Evolutionary conservation across 2,888 invertebrate species (phyloP).

Genomic region (Andrena bucephala): DNA sequence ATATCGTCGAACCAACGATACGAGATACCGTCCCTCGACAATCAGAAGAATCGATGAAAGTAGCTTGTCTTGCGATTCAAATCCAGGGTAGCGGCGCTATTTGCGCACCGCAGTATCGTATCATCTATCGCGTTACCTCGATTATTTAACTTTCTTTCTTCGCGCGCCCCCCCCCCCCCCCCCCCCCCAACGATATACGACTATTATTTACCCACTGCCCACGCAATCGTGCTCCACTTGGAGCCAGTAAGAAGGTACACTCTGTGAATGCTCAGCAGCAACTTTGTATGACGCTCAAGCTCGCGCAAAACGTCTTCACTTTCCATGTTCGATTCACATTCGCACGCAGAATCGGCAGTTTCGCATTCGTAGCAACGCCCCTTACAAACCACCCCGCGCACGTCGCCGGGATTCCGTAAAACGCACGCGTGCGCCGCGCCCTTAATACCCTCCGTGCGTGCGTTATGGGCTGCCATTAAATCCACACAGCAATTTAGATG

Average conservation of each 20-base stretch:
- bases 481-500: slow-evolving; percentile 39
- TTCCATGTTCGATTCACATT: too few species aligned
- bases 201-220: too few species aligned
- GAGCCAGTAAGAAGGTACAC: too few species aligned
- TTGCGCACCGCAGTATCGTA: slow-evolving; percentile 7
- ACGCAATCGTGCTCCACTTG: too few species aligned
- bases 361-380: background rate
- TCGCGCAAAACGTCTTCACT: too few species aligned
- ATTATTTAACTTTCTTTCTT: slow-evolving; percentile 7
- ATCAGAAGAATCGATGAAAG: slow-evolving; percentile 49
- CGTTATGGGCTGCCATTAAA: slow-evolving; percentile 38
- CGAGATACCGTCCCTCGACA: slow-evolving; percentile 11
- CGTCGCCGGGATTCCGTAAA: slow-evolving; percentile 14
- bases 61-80: slow-evolving; percentile 47
- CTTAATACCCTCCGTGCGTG: slow-evolving; percentile 28
- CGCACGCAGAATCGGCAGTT: background rate
- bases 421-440: slow-evolving; percentile 17
- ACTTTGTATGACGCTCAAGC: too few species aligned
- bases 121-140: background rate
- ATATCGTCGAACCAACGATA: slow-evolving; percentile 33
- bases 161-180: fast-evolving
- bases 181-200: too few species aligned
- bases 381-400: background rate
- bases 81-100: slow-evolving; percentile 41
- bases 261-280: too few species aligned